A percentile compares a stretch with the other conserved stretches of the same genome.
These are phyloP conservation scores for Apostichopus japonicus DNA, from an alignment of 35 echinoderm and acorn worm species.

Conservation along the genomic window DNA sequence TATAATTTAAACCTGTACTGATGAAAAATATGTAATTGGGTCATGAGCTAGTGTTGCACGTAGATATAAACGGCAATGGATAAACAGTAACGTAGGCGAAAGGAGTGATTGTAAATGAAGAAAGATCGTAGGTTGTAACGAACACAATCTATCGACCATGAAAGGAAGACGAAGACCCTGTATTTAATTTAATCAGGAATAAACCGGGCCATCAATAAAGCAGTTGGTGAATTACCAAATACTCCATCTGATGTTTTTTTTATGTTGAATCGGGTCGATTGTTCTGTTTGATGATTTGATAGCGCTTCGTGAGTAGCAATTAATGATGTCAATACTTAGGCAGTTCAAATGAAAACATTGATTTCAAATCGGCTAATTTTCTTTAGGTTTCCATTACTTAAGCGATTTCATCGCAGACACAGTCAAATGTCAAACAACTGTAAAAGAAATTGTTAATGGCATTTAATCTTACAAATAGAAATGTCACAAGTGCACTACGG, in stretches of 20 bases:
- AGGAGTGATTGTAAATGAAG: neutral
- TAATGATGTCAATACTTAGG: constrained; percentile 25
- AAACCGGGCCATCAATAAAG: constrained; percentile 18
- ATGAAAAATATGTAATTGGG: neutral
- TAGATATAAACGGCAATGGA: neutral
- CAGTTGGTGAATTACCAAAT: neutral
- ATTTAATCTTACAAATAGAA: no score
- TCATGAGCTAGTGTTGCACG: neutral
- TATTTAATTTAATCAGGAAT: neutral
- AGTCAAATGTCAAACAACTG: constrained; percentile 18
- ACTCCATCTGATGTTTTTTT: neutral
- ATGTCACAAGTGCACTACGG: no score
- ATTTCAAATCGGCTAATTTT: constrained; percentile 22
- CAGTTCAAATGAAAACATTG: constrained; percentile 15
- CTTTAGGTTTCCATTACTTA: neutral
- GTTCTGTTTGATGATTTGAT: constrained; percentile 23
- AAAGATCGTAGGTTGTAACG: neutral
- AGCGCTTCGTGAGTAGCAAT: constrained; percentile 42
- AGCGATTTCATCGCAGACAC: neutral
- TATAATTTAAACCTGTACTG: no score
- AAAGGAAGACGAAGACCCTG: neutral
- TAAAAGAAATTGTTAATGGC: neutral
- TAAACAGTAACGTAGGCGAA: neutral
- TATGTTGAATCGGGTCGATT: neutral
- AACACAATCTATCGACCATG: constrained; percentile 4